Conservation (phyloP, 2,113 vertebrate genomes). For the Tachuris rubrigastra region DNA sequence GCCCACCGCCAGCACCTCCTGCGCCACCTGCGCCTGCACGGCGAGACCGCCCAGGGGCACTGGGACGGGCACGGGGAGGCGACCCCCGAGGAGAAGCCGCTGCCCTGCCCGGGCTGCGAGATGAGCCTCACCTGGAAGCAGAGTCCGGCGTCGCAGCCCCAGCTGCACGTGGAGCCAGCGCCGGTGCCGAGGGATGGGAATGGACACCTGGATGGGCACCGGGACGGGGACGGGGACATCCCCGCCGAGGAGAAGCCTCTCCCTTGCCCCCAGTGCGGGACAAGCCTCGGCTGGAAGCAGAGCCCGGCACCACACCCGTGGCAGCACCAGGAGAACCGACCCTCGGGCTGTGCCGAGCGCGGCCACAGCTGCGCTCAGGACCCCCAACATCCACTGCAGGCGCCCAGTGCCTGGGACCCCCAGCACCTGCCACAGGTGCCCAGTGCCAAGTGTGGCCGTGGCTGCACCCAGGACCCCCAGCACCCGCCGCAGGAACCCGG, state of each 20-base stretch:
- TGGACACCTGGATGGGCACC: neutral
- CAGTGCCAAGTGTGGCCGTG: too few relatives aligned
- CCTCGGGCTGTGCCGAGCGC: neutral
- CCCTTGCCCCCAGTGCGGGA: neutral
- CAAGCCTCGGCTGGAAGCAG: neutral
- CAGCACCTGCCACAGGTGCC: neutral
- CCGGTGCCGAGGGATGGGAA: neutral
- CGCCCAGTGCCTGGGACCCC: neutral
- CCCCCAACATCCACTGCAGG: neutral
- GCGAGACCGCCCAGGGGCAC: neutral
- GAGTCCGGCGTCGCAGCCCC: neutral
- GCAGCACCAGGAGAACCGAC: neutral
- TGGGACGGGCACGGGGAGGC: too few relatives aligned
- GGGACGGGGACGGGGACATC: neutral
- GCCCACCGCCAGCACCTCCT: neutral
- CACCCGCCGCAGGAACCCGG: neutral
- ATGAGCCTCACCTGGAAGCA: neutral
- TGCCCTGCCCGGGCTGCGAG: neutral
- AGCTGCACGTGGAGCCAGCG: accelerated
- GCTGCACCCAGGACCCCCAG: neutral
- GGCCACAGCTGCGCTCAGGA: neutral
- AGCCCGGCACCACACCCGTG: neutral
- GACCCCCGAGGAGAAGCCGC: neutral
- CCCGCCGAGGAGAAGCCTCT: neutral
- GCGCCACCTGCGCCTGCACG: neutral